Evolutionary conservation across 2,797 vertebrate species (phyloP).

Genomic region (Eulemur coronatus): DNA sequence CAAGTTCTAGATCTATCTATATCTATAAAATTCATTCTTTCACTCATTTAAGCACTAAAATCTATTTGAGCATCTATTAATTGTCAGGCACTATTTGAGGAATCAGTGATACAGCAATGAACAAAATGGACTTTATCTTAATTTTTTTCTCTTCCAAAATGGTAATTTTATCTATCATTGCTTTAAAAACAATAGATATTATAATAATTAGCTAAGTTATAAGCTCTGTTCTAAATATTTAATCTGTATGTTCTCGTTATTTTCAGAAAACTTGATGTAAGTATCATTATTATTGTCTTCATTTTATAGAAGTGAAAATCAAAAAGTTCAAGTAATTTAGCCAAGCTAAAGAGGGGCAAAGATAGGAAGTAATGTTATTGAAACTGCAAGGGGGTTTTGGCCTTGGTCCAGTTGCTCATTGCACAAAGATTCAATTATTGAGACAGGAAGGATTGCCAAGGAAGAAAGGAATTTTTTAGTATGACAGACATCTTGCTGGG

Average conservation of each 20-base stretch:
- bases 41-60: neutral
- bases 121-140: neutral
- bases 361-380: neutral
- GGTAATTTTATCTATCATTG: neutral
- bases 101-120: neutral
- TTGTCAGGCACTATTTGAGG: neutral
- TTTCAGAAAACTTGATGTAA: constrained; percentile 6
- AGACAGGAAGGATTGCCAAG: neutral
- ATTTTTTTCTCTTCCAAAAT: constrained; percentile 24
- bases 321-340: neutral
- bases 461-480: neutral
- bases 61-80: neutral
- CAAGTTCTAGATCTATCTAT: neutral
- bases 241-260: neutral
- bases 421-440: neutral
- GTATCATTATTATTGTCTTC: neutral
- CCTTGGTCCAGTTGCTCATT: neutral
- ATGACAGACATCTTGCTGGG: neutral
- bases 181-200: neutral
- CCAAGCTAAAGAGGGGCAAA: neutral
- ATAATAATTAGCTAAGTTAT: neutral
- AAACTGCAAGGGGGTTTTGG: neutral
- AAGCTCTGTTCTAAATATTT: constrained; percentile 7
- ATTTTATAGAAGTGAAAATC: constrained; percentile 9
- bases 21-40: neutral